A percentile compares a stretch with the other conserved stretches of the same genome.
Conservation (phyloP, 2,797 vertebrate genomes). For the Carduelis carduelis region DNA sequence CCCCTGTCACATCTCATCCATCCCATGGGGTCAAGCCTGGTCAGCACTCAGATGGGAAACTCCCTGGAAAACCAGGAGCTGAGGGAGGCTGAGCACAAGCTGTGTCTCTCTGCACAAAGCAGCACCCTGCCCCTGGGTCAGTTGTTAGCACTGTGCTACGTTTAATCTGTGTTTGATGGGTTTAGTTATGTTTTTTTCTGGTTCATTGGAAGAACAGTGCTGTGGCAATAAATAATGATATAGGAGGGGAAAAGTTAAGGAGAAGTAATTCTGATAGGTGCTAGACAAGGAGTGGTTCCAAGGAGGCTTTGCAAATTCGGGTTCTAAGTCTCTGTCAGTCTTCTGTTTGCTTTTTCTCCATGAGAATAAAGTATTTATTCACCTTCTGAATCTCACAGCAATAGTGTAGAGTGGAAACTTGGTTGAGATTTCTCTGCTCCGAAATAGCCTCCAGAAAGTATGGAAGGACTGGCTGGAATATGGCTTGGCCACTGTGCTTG, state of each 20-base stretch:
- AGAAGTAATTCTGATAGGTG: neutral
- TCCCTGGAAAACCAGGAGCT: neutral
- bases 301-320: neutral
- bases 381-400: neutral
- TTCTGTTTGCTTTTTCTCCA: neutral
- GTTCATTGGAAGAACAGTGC: neutral
- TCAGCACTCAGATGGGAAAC: neutral
- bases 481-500: neutral
- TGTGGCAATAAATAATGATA: neutral
- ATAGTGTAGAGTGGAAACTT: neutral
- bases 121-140: neutral
- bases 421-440: neutral
- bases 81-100: neutral
- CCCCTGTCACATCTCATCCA: neutral
- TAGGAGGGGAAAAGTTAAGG: rapidly evolving
- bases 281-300: neutral
- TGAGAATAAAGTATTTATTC: neutral
- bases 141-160: neutral
- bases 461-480: rapidly evolving
- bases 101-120: neutral
- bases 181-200: neutral
- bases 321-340: neutral
- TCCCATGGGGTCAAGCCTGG: neutral
- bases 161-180: neutral
- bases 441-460: neutral